phyloP scores from a whole-genome alignment of 1,140 invertebrate species.

The Dendroctonus ponderosae region DNA sequence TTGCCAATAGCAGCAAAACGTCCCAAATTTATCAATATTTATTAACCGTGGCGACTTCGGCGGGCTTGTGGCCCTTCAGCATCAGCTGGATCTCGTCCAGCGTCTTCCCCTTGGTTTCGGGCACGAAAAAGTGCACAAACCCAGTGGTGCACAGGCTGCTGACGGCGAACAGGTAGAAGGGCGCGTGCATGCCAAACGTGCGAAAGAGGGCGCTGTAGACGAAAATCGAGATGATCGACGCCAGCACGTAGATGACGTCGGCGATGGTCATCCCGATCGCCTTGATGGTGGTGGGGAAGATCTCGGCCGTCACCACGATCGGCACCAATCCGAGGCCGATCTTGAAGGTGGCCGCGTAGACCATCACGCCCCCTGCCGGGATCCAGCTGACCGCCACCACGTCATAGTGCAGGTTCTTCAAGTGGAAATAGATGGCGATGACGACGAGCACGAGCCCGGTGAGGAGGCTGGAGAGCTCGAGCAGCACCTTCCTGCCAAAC shows the following conservation, averaged over 20 bases:
- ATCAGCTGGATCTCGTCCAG: conserved; percentile 40
- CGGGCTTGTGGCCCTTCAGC: conserved; percentile 28
- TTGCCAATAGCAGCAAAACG: too few relatives aligned
- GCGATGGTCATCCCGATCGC: conserved; percentile 47
- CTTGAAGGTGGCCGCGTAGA: conserved; percentile 40
- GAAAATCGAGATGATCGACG: conserved; percentile 67
- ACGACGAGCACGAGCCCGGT: conserved; percentile 31
- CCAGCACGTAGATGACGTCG: conserved; percentile 42
- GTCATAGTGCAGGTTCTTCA: conserved; percentile 33
- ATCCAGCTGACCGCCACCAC: conserved; percentile 36
- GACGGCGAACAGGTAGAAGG: conserved; percentile 67
- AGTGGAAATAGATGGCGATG: conserved; percentile 42
- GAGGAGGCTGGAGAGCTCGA: conserved; percentile 43
- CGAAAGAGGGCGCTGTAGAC: conserved; percentile 57
- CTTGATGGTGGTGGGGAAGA: conserved; percentile 63
- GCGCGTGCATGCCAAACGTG: conserved; percentile 53
- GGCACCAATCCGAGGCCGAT: conserved; percentile 58
- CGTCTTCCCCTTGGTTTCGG: conserved; percentile 41
- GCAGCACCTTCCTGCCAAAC: conserved; percentile 52
- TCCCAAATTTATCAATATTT: too few relatives aligned
- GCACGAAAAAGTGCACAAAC: conserved; percentile 51
- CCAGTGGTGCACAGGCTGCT: conserved; percentile 59
- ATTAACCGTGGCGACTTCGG: background rate
- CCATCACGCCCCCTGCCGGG: conserved; percentile 37
- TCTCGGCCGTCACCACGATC: conserved; percentile 67